Percentiles rank a stretch among this genome's conserved stretches.
Conservation (phyloP, 2,797 vertebrate genomes). For the Helostoma temminkii region DNA sequence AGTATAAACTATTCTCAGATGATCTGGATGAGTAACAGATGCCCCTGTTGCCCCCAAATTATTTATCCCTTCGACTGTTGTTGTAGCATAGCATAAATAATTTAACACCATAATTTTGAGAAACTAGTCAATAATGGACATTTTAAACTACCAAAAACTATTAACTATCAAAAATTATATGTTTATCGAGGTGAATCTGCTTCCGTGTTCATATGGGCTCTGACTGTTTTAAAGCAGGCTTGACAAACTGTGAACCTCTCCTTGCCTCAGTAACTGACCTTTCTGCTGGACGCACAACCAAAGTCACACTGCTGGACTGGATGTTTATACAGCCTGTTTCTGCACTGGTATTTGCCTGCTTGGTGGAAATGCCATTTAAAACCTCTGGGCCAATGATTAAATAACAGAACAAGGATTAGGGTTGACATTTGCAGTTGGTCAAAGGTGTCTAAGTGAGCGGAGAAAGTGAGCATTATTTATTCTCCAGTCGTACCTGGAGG, state of each 20-base stretch:
- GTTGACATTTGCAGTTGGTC: conserved; percentile 12
- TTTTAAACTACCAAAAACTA: no score
- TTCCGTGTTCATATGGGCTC: no score
- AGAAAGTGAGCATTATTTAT: neutral
- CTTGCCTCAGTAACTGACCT: neutral
- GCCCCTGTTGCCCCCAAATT: no score
- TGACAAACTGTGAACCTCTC: neutral
- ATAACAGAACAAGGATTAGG: neutral
- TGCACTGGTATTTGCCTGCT: neutral
- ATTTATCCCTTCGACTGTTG: no score
- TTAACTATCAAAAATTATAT: no score
- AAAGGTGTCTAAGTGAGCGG: neutral
- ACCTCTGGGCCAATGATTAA: conserved; percentile 38
- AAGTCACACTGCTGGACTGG: neutral
- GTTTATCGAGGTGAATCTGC: no score
- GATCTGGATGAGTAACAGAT: no score
- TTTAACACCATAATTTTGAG: no score
- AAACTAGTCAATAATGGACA: no score
- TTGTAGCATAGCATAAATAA: no score
- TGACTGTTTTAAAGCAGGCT: no score
- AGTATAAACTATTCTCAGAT: no score
- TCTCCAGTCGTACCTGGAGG: conserved; percentile 1
- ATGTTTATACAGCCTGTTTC: neutral
- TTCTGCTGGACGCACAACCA: neutral
- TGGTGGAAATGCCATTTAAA: neutral